These are phyloP conservation scores for Trachurus trachurus DNA, from an alignment of 2,797 vertebrate species.

Conservation along the genomic window DNA sequence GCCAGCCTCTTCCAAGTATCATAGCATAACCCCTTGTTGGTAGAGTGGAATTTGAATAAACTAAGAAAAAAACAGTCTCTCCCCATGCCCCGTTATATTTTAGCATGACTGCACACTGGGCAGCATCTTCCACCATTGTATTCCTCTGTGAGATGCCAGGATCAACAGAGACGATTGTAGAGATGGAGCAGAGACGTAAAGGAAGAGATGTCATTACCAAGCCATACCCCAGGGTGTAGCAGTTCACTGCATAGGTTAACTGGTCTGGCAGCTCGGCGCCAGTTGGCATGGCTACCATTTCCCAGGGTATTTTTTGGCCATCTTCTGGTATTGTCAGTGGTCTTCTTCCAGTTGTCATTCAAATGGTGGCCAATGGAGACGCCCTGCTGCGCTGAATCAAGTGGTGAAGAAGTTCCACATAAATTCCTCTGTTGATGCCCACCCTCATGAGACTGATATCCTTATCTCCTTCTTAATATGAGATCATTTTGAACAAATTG, in stretches of 20 bases:
- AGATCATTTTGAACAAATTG: slow-evolving; percentile 42
- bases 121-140: slow-evolving; percentile 41
- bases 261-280: slow-evolving; percentile 74
- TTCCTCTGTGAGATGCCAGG: slow-evolving; percentile 61
- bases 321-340: slow-evolving; percentile 57
- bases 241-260: slow-evolving; percentile 83
- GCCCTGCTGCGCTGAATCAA: slow-evolving; percentile 45
- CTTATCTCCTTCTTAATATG: slow-evolving; percentile 51
- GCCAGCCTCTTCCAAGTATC: slow-evolving; percentile 33
- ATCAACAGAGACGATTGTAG: slow-evolving; percentile 66
- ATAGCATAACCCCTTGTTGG: slow-evolving; percentile 53
- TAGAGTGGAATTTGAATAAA: slow-evolving; percentile 70
- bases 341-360: slow-evolving; percentile 69
- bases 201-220: slow-evolving; percentile 79
- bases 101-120: slow-evolving; percentile 44
- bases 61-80: slow-evolving; percentile 31
- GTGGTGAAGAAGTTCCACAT: slow-evolving; percentile 41
- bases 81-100: slow-evolving; percentile 52
- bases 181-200: slow-evolving; percentile 56
- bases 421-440: slow-evolving; percentile 61
- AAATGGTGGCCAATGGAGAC: slow-evolving; percentile 58
- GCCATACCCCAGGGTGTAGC: slow-evolving; percentile 78
- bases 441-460: slow-evolving; percentile 47
- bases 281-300: slow-evolving; percentile 84
- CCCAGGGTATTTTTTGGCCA: slow-evolving; percentile 68